phyloP scores from a whole-genome alignment of 2,888 invertebrate genomes.

The Atrina japonica region DNA sequence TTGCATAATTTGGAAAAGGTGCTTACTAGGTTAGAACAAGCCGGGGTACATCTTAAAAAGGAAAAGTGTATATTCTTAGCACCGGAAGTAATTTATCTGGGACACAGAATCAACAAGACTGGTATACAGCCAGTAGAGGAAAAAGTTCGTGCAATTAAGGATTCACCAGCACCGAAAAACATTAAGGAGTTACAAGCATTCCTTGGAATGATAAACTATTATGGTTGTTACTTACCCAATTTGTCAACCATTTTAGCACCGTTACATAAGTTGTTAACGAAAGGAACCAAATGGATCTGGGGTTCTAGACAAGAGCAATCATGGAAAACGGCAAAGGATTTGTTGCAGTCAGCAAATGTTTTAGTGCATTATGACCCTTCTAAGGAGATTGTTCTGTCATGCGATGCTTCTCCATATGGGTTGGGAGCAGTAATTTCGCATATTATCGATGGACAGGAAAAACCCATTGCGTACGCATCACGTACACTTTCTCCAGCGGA shows the following conservation, averaged over 20 bases:
- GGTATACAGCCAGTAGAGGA: slow-evolving; percentile 56
- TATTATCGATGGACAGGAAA: slow-evolving; percentile 31
- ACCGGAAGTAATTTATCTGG: slow-evolving; percentile 57
- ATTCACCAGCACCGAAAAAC: slow-evolving; percentile 62
- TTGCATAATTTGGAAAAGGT: slow-evolving; percentile 43
- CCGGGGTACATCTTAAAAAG: slow-evolving; percentile 50
- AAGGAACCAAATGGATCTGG: slow-evolving; percentile 11
- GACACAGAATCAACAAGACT: slow-evolving; percentile 50
- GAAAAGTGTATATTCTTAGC: slow-evolving; percentile 59
- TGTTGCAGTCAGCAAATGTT: slow-evolving; percentile 42
- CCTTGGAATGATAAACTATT: slow-evolving; percentile 68
- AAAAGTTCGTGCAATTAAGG: slow-evolving; percentile 60
- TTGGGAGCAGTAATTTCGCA: slow-evolving; percentile 71
- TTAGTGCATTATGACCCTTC: slow-evolving; percentile 74
- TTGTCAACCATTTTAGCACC: slow-evolving; percentile 57
- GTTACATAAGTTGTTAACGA: slow-evolving; percentile 52
- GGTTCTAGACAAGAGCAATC: slow-evolving; percentile 17
- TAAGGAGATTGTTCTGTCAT: slow-evolving; percentile 69
- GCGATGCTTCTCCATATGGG: slow-evolving; percentile 73
- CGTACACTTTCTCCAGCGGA: slow-evolving; percentile 49
- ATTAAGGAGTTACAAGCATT: slow-evolving; percentile 65
- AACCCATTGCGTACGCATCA: slow-evolving; percentile 42
- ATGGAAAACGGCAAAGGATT: slow-evolving; percentile 1
- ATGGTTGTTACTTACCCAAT: slow-evolving; percentile 63
- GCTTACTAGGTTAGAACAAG: slow-evolving; percentile 44